Conservation (phyloP, 2,888 invertebrate genomes). For the Drosophila pseudotakahashii region DNA sequence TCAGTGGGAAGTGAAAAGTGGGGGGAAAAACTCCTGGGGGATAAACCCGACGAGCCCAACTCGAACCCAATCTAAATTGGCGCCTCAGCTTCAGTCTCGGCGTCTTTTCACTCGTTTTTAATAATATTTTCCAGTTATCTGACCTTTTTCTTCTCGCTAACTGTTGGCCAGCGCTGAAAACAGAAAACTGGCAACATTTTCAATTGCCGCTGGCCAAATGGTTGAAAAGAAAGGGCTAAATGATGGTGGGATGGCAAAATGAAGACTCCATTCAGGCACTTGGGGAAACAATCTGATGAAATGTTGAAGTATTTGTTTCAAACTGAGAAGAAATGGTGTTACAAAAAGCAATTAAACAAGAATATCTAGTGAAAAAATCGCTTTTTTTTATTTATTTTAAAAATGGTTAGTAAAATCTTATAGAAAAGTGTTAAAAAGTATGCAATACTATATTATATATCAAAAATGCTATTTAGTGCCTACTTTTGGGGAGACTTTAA, state of each 20-base stretch:
- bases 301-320: neutral
- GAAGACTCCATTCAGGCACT: slow-evolving; percentile 1
- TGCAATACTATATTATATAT: too few relatives aligned
- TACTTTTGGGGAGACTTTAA: too few relatives aligned
- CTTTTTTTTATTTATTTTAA: neutral
- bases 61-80: slow-evolving; percentile 52
- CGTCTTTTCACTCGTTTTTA: slow-evolving; percentile 67
- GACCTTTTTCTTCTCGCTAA: slow-evolving; percentile 72
- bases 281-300: neutral
- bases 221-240: slow-evolving; percentile 17
- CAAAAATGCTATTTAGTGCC: neutral
- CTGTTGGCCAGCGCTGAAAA: slow-evolving; percentile 31
- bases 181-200: slow-evolving; percentile 39
- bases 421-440: neutral
- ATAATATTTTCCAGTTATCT: slow-evolving; percentile 81
- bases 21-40: slow-evolving; percentile 64
- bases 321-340: neutral
- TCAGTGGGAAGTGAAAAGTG: neutral
- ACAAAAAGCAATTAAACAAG: too few relatives aligned
- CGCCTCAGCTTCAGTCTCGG: slow-evolving; percentile 38
- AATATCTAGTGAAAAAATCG: neutral
- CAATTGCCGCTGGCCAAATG: slow-evolving; percentile 37
- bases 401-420: neutral
- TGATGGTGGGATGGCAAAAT: neutral
- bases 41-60: slow-evolving; percentile 48